Evolutionary conservation across 2,113 vertebrate genomes (phyloP).

Genomic region (Alouatta palliata): DNA sequence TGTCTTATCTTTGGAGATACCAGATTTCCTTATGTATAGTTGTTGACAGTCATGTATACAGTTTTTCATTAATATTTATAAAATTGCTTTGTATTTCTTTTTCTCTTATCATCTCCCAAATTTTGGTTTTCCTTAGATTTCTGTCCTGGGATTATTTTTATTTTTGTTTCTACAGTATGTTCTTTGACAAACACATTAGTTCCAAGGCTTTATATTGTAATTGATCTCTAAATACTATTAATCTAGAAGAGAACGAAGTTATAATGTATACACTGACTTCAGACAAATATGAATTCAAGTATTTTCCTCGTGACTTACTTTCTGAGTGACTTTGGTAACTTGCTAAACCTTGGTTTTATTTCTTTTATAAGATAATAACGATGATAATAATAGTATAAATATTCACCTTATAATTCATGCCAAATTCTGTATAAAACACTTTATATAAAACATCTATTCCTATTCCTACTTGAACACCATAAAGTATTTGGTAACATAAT

Average conservation of each 20-base stretch:
- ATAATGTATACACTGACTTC: background rate
- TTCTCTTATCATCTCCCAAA: background rate
- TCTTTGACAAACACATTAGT: background rate
- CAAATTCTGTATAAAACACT: background rate
- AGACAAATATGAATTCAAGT: background rate
- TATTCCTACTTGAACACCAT: background rate
- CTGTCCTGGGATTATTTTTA: background rate
- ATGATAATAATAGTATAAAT: background rate
- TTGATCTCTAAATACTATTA: background rate
- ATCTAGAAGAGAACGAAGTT: background rate
- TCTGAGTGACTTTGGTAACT: background rate
- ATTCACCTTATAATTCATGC: background rate
- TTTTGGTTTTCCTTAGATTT: background rate
- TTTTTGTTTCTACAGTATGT: background rate
- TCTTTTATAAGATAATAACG: background rate
- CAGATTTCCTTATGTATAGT: background rate
- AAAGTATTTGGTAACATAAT: background rate
- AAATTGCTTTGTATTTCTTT: background rate
- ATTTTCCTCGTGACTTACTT: background rate
- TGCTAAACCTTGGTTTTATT: background rate
- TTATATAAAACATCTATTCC: background rate
- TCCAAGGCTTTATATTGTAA: background rate
- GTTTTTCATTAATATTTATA: background rate
- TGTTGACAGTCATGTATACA: no score
- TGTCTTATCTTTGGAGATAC: background rate